Evolutionary conservation across 2,797 vertebrate genomes (phyloP).

Genomic region (Phataginus tetradactyla): DNA sequence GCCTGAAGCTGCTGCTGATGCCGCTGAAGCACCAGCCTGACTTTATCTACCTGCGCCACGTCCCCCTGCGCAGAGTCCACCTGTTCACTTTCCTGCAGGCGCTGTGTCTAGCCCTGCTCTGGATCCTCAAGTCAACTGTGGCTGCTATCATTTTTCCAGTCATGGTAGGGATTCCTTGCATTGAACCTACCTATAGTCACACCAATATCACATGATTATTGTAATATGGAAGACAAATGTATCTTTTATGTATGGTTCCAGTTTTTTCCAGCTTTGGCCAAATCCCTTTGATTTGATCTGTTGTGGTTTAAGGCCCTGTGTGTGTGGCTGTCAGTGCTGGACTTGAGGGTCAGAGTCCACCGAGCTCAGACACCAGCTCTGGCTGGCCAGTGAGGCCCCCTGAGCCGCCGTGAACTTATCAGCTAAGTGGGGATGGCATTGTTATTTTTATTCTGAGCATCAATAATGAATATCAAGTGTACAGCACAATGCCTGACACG

Average conservation of each 20-base stretch:
- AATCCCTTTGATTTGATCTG: neutral
- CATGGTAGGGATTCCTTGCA: slow-evolving; percentile 90
- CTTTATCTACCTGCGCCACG: slow-evolving; percentile 97
- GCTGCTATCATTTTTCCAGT: slow-evolving; percentile 98
- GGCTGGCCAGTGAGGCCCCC: neutral
- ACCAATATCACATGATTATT: neutral
- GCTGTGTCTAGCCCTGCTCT: slow-evolving; percentile 95
- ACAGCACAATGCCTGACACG: neutral
- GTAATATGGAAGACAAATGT: neutral
- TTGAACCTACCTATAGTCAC: neutral
- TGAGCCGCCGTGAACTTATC: neutral
- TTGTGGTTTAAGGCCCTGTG: neutral
- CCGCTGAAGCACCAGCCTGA: slow-evolving; percentile 98
- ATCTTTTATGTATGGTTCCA: neutral
- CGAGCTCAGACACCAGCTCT: neutral
- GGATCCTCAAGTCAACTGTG: slow-evolving; percentile 98
- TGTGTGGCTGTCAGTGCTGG: neutral
- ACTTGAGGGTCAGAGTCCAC: neutral
- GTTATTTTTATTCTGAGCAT: neutral
- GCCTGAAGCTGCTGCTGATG: slow-evolving; percentile 97
- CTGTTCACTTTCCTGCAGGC: slow-evolving; percentile 97
- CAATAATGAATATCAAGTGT: neutral
- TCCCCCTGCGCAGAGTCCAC: slow-evolving; percentile 96
- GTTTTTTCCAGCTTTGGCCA: neutral
- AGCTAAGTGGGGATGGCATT: neutral